Percentiles rank a stretch among this genome's conserved stretches.
Evolutionary conservation across 2,113 vertebrate genomes (phyloP).

Genomic region (Haliaeetus leucogaster): DNA sequence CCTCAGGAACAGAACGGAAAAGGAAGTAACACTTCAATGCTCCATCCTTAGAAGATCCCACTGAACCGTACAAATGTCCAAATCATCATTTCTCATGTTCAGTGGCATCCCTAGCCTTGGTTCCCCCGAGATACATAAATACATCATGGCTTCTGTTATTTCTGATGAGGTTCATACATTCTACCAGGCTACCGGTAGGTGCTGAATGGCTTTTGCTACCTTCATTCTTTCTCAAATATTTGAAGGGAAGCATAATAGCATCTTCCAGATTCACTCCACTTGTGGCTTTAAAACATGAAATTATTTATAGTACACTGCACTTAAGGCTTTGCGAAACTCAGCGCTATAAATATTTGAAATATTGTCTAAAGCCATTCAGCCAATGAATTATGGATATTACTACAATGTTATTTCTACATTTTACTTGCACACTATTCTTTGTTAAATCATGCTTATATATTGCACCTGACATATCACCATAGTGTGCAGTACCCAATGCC

Average conservation of each 20-base stretch:
- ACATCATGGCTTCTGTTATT: background rate
- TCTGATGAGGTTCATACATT: background rate
- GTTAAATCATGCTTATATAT: background rate
- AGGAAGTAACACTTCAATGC: background rate
- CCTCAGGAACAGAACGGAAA: rapidly evolving
- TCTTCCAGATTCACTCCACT: background rate
- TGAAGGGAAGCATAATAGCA: background rate
- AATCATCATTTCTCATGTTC: background rate
- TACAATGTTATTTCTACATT: background rate
- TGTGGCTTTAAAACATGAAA: background rate
- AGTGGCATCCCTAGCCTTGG: background rate
- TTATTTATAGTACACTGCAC: background rate
- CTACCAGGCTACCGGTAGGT: background rate
- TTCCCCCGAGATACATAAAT: background rate
- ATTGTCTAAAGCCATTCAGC: background rate
- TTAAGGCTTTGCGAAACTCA: background rate
- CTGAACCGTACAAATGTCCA: rapidly evolving
- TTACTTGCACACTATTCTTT: background rate
- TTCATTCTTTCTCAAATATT: background rate
- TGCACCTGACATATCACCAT: rapidly evolving
- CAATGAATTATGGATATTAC: background rate
- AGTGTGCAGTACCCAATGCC: background rate
- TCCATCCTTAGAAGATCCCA: background rate
- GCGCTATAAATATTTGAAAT: background rate
- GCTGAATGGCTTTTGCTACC: background rate